Percentiles rank a stretch among this genome's conserved stretches.
Evolutionary conservation across 1,140 invertebrate genomes (phyloP).

Genomic region (Euura saliciscinereae): DNA sequence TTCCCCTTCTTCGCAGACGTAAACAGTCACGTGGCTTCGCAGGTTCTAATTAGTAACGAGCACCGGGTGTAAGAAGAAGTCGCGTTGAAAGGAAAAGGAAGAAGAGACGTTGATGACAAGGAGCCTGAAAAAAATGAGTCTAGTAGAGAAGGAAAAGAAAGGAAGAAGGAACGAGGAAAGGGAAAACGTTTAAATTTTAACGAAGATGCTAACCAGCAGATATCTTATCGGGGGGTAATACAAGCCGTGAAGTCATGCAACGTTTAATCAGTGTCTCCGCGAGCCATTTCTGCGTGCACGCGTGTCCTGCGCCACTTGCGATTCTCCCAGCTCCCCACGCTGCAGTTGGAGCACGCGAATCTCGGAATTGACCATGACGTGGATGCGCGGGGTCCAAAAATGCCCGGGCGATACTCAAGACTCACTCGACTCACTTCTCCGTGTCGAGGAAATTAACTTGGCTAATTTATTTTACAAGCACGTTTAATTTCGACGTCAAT

Average conservation of each 20-base stretch:
- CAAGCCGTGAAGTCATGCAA: no score
- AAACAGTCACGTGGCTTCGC: no score
- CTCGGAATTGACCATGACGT: not conserved
- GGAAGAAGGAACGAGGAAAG: conserved; percentile 11
- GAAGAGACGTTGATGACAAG: not conserved
- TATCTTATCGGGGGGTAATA: not conserved
- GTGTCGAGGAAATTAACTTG: not conserved
- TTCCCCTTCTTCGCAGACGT: no score
- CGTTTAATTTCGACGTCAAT: conserved; percentile 11
- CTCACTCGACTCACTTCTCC: not conserved
- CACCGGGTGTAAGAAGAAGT: no score
- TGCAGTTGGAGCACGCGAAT: not conserved
- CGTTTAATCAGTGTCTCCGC: no score
- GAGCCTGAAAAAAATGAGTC: not conserved
- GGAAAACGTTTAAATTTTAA: conserved; percentile 8
- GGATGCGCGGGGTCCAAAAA: no score
- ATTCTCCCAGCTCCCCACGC: not conserved
- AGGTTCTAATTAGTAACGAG: no score
- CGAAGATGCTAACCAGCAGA: not conserved
- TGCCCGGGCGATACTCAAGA: no score
- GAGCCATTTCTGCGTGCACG: not conserved
- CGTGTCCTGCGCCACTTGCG: not conserved
- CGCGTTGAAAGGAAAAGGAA: no score
- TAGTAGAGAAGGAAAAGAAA: not conserved
- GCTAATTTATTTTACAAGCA: conserved; percentile 11